A percentile compares a stretch with the other conserved stretches of the same genome.
Conservation (phyloP, 2,797 vertebrate genomes). For the Falco biarmicus region DNA sequence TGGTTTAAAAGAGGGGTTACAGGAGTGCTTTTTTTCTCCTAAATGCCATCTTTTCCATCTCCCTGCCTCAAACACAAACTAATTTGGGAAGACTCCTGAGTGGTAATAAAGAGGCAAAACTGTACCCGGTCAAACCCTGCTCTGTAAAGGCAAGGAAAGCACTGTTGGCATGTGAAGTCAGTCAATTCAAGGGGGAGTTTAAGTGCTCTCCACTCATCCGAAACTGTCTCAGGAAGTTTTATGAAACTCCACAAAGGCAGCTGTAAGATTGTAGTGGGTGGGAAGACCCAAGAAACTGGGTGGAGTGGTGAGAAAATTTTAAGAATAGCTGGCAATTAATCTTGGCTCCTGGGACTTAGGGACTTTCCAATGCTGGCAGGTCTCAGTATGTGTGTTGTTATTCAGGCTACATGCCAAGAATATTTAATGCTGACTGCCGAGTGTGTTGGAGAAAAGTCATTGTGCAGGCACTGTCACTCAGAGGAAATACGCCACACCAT, state of each 20-base stretch:
- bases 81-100: not conserved
- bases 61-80: not conserved
- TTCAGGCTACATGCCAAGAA: conserved; percentile 65
- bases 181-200: not conserved
- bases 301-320: conserved; percentile 63
- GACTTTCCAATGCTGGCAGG: conserved; percentile 74
- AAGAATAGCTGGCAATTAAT: conserved; percentile 76
- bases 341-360: conserved; percentile 74
- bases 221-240: conserved; percentile 43
- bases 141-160: not conserved
- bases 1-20: not conserved
- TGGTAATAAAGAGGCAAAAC: not conserved
- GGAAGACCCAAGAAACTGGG: conserved; percentile 64
- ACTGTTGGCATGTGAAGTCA: not conserved
- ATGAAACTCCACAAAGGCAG: conserved; percentile 48
- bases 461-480: conserved; percentile 57
- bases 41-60: not conserved
- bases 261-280: conserved; percentile 44
- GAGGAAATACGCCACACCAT: conserved; percentile 3
- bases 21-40: not conserved
- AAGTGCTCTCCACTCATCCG: conserved; percentile 42
- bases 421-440: conserved; percentile 52
- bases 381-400: conserved; percentile 73
- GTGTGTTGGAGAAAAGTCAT: conserved; percentile 68
- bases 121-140: not conserved